Percentiles rank a stretch among this genome's conserved stretches.
These are phyloP conservation scores for Porites lobata DNA, from an alignment of 92 coral and sea anemone species.

Conservation along the genomic window DNA sequence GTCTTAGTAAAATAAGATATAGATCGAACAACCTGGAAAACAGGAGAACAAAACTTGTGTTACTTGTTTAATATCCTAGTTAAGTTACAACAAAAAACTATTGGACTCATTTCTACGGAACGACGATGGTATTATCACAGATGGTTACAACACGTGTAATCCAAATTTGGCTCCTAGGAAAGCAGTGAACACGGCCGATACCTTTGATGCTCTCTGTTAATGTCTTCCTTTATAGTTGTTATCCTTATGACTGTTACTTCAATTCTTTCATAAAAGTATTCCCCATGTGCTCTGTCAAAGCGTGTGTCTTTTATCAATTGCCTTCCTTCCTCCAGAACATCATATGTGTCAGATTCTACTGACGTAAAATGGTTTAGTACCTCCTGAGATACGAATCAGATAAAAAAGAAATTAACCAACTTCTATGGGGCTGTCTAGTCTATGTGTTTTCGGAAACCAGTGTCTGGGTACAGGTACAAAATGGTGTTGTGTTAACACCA, in stretches of 20 bases:
- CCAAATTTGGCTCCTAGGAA: no score
- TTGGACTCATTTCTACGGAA: no score
- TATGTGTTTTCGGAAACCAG: no score
- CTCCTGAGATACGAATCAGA: constrained; percentile 28
- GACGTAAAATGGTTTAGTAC: constrained; percentile 40
- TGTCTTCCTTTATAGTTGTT: constrained; percentile 58
- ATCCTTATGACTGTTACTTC: constrained; percentile 62
- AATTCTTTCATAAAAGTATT: constrained; percentile 72
- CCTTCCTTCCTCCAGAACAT: constrained; percentile 57
- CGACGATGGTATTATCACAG: neutral
- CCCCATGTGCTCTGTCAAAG: constrained; percentile 50
- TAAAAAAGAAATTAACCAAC: neutral
- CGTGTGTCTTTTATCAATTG: constrained; percentile 35
- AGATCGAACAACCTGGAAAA: constrained; percentile 64
- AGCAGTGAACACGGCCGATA: neutral
- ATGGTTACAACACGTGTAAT: neutral
- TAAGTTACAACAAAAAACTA: no score
- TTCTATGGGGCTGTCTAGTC: neutral
- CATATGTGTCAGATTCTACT: constrained; percentile 48
- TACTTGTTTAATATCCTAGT: no score
- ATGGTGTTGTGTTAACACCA: no score
- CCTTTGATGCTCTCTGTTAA: constrained; percentile 70
- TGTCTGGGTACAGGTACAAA: no score
- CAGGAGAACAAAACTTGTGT: neutral
- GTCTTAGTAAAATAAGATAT: constrained; percentile 68